Evolutionary conservation across 2,113 vertebrate species (phyloP).

Genomic region (Sinocyclocheilus grahami): DNA sequence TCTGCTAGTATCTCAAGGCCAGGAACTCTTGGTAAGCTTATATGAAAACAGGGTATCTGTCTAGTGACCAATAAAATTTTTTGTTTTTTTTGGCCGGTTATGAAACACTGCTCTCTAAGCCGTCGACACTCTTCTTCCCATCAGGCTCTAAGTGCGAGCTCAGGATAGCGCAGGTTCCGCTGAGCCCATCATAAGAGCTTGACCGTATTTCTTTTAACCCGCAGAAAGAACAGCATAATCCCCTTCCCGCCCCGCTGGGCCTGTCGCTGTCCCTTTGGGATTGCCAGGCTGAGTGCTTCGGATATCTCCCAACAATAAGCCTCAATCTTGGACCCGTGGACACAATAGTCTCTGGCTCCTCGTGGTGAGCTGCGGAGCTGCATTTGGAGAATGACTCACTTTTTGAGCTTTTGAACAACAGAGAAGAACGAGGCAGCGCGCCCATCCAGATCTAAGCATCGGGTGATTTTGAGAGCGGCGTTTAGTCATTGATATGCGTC

Average conservation of each 20-base stretch:
- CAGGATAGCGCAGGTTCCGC: background rate
- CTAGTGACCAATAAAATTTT: background rate
- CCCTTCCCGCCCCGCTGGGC: background rate
- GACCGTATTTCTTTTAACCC: conserved; percentile 20
- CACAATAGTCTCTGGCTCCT: conserved; percentile 38
- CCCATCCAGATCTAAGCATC: conserved; percentile 60
- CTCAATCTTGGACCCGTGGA: conserved; percentile 33
- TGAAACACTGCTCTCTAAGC: background rate
- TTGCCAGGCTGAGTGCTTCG: conserved; percentile 32
- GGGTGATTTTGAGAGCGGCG: conserved; percentile 55
- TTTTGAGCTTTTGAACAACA: conserved; percentile 53
- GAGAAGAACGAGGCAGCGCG: conserved; percentile 53
- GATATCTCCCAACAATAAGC: conserved; percentile 13
- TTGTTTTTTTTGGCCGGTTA: background rate
- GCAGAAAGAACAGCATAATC: conserved; percentile 25
- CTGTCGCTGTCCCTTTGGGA: conserved; percentile 6
- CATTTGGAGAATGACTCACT: conserved; percentile 57
- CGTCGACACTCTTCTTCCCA: background rate
- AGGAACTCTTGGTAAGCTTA: conserved; percentile 83
- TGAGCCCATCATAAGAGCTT: conserved; percentile 26
- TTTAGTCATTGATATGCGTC: conserved; percentile 58
- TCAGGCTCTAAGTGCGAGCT: conserved; percentile 9
- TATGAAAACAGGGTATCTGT: background rate
- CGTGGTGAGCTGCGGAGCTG: conserved; percentile 22
- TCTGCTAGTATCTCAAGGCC: conserved; percentile 83